Base-by-base conservation (phyloP, 2,888 invertebrate genomes). In the Penaeus monodon region DNA sequence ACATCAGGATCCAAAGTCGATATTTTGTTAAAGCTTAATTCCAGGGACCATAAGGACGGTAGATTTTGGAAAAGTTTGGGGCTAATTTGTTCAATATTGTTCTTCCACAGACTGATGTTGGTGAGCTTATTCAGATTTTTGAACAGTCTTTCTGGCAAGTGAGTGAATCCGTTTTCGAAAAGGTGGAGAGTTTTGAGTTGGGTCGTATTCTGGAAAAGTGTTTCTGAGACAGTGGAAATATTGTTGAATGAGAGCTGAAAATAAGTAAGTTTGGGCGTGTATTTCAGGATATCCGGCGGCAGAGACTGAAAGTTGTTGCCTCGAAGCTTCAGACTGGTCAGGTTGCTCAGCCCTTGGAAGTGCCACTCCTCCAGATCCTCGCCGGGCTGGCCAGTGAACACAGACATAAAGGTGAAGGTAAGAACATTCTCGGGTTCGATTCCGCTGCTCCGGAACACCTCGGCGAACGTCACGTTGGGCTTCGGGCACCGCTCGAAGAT, bases 141-240 rank as follows among this genome's bases (percentile, higher is more conserved):
- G 64, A 83, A 86, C 14, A 86, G 29, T 17, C 44, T 27, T 3
- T 38, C 33, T 14, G 86, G 86, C 64, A 86, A 66, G 29, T 38
- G 33, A 44, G 38, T 78, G 4, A 86, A 33, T 22, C 27, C 65
- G 44, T 86, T 86, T 33, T 49, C 65, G 24, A 65, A 63, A n/a
- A 86, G 65, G 49, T 73, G 38, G 8, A 86, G 8, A 24, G 38
- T 70, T 64, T 73, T 65, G 63, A 86, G 49, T 17, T 73, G 38
- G 44, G 68, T 49, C 38, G 38, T 65, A 27, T 64, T 79, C 12
- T 44, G 24, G 49, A 86, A 83, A 27, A 86, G 24, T 24, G 70
- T 29, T 63, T 78, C 84, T n/a, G 84, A 82, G 63, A 83, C 20
- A 63, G 83, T 22, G 38, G 38, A 8, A 44, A 86, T 57, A n/a